A percentile compares a stretch with the other conserved stretches of the same genome.
These are phyloP conservation scores for Sternarchorhynchus goeldii DNA, from an alignment of 2,797 vertebrate genomes.

Conservation along the genomic window DNA sequence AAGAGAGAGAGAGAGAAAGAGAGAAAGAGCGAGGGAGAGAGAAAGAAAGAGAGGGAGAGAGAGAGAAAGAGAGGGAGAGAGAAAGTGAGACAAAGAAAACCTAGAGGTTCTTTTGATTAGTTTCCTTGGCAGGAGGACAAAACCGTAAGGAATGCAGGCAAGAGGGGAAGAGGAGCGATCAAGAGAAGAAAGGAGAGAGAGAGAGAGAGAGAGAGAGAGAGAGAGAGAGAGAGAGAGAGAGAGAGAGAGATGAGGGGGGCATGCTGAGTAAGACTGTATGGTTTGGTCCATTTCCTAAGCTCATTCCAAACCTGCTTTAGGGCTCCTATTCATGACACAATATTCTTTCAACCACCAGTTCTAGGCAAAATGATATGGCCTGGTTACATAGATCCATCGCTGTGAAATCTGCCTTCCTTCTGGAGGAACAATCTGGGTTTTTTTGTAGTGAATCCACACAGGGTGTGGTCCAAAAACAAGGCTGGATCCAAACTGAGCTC, in stretches of 20 bases:
- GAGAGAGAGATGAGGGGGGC: conserved; percentile 57
- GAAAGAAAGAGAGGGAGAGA: conserved; percentile 56
- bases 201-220: conserved; percentile 57
- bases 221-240: conserved; percentile 56
- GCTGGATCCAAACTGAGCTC: no score
- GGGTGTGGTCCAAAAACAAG: no score
- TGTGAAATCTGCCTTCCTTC: no score
- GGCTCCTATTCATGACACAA: neutral
- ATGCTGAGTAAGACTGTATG: conserved; percentile 68
- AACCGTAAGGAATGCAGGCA: conserved; percentile 84
- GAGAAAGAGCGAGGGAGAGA: conserved; percentile 58
- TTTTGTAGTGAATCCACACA: no score
- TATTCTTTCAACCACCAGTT: neutral
- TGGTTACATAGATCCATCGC: no score
- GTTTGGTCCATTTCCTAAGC: conserved; percentile 66
- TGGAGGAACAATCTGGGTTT: no score
- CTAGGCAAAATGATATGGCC: no score
- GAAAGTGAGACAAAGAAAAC: conserved; percentile 62
- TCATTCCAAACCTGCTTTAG: conserved; percentile 11
- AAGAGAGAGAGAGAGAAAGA: conserved; percentile 58
- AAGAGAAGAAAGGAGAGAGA: conserved; percentile 56
- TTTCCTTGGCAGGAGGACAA: conserved; percentile 89
- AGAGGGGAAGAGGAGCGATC: conserved; percentile 80
- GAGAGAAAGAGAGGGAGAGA: conserved; percentile 48
- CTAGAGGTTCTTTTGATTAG: conserved; percentile 78